phyloP scores from a whole-genome alignment of 2,113 vertebrate species.

The Corythornis madagascariensis region DNA sequence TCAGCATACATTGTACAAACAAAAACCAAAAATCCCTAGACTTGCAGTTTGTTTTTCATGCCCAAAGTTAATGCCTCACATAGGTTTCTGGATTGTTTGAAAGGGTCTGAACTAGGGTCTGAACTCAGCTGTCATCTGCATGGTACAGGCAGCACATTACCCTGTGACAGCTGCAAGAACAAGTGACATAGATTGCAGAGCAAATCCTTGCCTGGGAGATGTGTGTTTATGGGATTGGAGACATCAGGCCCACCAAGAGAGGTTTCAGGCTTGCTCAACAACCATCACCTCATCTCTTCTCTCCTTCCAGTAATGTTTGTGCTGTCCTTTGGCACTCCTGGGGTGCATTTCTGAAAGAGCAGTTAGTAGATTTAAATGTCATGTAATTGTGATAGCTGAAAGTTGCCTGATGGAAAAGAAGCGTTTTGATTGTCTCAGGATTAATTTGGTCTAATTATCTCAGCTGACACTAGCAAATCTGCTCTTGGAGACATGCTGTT shows the following conservation, averaged over 20 bases:
- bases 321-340: background rate
- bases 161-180: background rate
- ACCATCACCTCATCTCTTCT: background rate
- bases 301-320: background rate
- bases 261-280: rapidly evolving
- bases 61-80: background rate
- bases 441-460: conserved; percentile 64
- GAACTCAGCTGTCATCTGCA: background rate
- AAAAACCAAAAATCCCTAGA: background rate
- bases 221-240: background rate
- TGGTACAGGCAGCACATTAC: background rate
- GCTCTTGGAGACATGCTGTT: conserved; percentile 55
- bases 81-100: background rate
- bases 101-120: background rate
- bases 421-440: conserved; percentile 35
- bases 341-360: background rate
- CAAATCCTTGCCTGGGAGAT: background rate
- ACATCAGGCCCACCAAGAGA: background rate
- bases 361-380: background rate
- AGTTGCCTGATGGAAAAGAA: conserved; percentile 6
- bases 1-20: background rate
- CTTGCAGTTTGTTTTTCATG: background rate
- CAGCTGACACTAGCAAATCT: conserved; percentile 56
- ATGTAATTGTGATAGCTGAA: conserved; percentile 26
- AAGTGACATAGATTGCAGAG: background rate